Evolutionary conservation across 2,113 vertebrate species (phyloP), one percentile per base, ranked within the genome.

Genomic region (Papio anubis): DNA sequence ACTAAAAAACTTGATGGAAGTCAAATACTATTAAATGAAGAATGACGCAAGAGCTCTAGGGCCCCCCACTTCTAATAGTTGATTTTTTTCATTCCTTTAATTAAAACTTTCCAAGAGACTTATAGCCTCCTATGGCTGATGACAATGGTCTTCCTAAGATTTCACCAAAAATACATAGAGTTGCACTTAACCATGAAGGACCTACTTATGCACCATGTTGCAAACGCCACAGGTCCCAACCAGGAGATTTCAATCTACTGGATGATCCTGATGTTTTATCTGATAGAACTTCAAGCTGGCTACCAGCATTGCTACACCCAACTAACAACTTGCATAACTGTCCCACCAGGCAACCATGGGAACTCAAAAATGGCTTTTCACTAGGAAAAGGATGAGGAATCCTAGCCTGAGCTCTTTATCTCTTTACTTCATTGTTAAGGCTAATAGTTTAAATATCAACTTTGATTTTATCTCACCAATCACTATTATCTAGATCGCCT

Each of bases 11-110:
- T n/a, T 6, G 8, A 59, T 86, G 11, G 61, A 73, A 45, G 6
- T 95, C 23, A n/a, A 59, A 6, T 38, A 55, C 72, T 75, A 30
- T 73, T 21, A 85, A 45, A 40, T 6, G 73, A 78, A 8, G 30
- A 30, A 2, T 16, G 76, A 96, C 32, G 40, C 10, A 1, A 30
- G 12, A 43, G 59, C 2, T 43, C 18, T 9, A 27, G 23, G 25
- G 9, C 3, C 8, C 16, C 59, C n/a, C 57, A n/a, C 1, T 20
- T 61, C n/a, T 70, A 32, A 50, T 38, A 55, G 75, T 82, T 70
- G 59, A 66, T 35, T 82, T 89, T 90, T 82, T 87, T 27, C 61
- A 96, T 92, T 82, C 52, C 61, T 94, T 94, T 81, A 38, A 89
- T 50, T 72, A 61, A 90, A 93, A 76, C 25, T 64, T 93, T 84